A percentile compares a stretch with the other conserved stretches of the same genome.
These are phyloP conservation scores for Gryllus longicercus DNA, from an alignment of 2,888 invertebrate species.

Conservation along the genomic window DNA sequence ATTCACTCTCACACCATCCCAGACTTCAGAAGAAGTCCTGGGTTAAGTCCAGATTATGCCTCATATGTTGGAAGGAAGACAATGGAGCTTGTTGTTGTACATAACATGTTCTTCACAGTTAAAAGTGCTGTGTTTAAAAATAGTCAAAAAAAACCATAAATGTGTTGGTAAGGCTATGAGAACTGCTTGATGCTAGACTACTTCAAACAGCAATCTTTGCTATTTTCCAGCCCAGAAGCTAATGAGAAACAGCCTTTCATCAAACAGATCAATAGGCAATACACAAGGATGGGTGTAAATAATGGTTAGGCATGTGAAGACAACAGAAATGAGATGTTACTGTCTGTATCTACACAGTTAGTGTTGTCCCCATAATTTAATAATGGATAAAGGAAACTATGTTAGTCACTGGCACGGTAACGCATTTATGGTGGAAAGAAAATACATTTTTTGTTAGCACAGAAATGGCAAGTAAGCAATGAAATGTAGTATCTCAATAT, in stretches of 20 bases:
- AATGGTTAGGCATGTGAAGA: neutral
- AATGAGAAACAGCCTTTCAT: neutral
- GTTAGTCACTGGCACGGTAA: neutral
- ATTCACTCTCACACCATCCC: constrained; percentile 35
- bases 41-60: constrained; percentile 31
- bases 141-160: constrained; percentile 28
- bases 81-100: constrained; percentile 31
- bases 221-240: no score
- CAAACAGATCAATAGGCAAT: neutral
- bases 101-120: constrained; percentile 20
- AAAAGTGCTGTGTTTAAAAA: constrained; percentile 29
- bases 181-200: constrained; percentile 10
- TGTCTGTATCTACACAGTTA: constrained; percentile 8
- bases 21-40: constrained; percentile 35
- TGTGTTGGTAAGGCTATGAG: constrained; percentile 23
- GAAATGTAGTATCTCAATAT: constrained; percentile 20
- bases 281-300: neutral
- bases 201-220: neutral
- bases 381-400: neutral
- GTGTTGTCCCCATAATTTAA: constrained; percentile 23
- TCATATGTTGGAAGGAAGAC: constrained; percentile 35
- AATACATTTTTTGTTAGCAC: constrained; percentile 4
- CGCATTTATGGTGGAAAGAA: constrained; percentile 11
- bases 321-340: neutral
- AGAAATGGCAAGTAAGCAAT: constrained; percentile 18